Base-by-base conservation (phyloP, 2,888 invertebrate genomes). In the Nemotelus nigrinus region DNA sequence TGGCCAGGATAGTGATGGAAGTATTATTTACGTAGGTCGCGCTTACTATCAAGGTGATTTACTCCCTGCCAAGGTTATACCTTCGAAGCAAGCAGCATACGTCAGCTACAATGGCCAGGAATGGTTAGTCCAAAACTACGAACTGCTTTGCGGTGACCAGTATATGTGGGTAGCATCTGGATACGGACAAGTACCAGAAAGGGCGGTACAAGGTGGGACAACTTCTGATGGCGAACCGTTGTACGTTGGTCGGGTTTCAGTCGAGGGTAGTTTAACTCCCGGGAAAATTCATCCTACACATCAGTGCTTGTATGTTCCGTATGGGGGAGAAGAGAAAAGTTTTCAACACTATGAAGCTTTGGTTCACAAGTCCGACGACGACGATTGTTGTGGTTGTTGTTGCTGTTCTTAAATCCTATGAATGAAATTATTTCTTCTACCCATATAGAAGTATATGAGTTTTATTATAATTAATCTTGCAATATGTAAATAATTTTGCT, bases 261-360 rank as follows among this genome's bases (percentile, higher is more conserved):
- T 90, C 81, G 88, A 89, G 71, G 90, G 90, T 55, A 89, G 90
- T 43, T 82, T 89, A 77, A 90, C 90, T 3, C 89, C 90, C 2
- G 91, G 91, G 80, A 91, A 91, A 86, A 89, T 90, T 25, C 90
- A 90, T 82, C 89, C 88, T 58, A 89, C 89, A 64, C 89, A 90
- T 81, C 87, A 86, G 47, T 87, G 87, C 77, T 86, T 89, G 58
- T 90, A 90, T 83, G 89, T 90, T 76, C 87, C 88, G 2, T 87
- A 84, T 77, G 86, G 85, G 41, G 88, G 88, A 6, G 83, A 83
- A 60, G 87, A 87, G 80, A 83, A 86, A 44, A 84, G 84, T 55
- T 78, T 86, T 2, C 81, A 84, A 65, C 81, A 82, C 75, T 87
- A 87, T 76, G 87, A 87, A 80, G 86, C 86, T 53, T 82, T 87